Conservation (phyloP, 2,888 invertebrate genomes). For the Macrophya alboannulata region DNA sequence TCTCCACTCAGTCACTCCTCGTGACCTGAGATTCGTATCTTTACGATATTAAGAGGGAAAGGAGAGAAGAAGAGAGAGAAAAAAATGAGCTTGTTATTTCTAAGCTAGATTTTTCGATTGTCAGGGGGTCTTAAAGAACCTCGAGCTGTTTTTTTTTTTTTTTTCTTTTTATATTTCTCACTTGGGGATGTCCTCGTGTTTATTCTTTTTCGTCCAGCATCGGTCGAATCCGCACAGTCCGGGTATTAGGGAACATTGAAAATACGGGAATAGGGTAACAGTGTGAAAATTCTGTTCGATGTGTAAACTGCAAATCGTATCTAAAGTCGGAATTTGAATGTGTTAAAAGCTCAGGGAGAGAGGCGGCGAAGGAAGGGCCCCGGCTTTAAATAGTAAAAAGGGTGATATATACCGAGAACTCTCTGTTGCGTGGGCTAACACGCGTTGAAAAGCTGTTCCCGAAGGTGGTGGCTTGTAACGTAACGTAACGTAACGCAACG, state of each 20-base stretch:
- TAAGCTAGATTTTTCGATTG: too few species aligned
- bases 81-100: too few species aligned
- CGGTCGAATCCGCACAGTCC: too few species aligned
- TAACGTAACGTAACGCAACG: conserved; percentile 31
- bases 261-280: neutral
- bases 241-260: neutral
- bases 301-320: neutral
- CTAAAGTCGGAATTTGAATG: conserved; percentile 17
- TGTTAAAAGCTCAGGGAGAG: conserved; percentile 36
- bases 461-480: conserved; percentile 39
- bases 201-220: too few species aligned
- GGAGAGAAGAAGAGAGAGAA: too few species aligned
- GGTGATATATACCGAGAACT: neutral
- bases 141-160: too few species aligned
- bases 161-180: too few species aligned
- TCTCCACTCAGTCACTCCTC: neutral
- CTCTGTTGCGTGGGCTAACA: conserved; percentile 26
- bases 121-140: too few species aligned
- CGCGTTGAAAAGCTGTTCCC: conserved; percentile 35
- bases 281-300: neutral
- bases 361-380: neutral
- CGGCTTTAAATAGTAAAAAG: conserved; percentile 49
- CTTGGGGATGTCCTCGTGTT: too few species aligned
- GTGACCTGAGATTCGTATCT: neutral
- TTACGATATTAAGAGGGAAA: neutral